These are phyloP conservation scores for Bicyclus anynana DNA, from an alignment of 1,140 invertebrate genomes.

Conservation along the genomic window DNA sequence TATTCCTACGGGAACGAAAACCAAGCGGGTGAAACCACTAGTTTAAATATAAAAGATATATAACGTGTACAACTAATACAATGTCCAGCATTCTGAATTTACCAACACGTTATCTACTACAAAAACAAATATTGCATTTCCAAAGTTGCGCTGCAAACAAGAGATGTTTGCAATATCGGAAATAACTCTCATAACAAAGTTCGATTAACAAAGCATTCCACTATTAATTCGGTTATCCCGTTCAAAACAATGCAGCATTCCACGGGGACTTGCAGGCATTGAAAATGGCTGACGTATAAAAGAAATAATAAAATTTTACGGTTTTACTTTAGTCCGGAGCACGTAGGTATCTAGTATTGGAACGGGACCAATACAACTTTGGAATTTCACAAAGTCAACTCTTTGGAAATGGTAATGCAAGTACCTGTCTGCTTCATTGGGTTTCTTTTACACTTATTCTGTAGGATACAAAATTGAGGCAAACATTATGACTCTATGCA, in stretches of 20 bases:
- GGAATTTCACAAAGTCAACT: neutral
- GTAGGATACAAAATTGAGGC: no score
- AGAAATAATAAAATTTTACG: constrained; percentile 4
- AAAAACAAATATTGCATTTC: no score
- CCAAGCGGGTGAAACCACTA: no score
- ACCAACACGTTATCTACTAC: no score
- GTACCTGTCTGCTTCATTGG: neutral
- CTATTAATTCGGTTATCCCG: neutral
- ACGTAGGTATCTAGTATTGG: neutral
- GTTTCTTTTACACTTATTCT: neutral
- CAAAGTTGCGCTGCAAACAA: no score
- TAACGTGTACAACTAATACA: no score
- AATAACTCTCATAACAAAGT: neutral
- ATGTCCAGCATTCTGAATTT: no score
- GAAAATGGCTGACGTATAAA: neutral
- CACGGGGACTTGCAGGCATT: neutral
- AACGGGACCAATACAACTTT: constrained; percentile 4
- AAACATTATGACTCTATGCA: no score
- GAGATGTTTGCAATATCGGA: neutral
- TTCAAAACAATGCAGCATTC: constrained; percentile 1
- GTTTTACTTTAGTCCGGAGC: neutral
- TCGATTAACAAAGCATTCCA: constrained; percentile 1
- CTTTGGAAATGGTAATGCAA: neutral
- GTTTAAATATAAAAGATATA: no score
- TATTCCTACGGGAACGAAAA: no score